These are phyloP conservation scores for Apamea crenata DNA, from an alignment of 2,888 invertebrate species.

Conservation along the genomic window DNA sequence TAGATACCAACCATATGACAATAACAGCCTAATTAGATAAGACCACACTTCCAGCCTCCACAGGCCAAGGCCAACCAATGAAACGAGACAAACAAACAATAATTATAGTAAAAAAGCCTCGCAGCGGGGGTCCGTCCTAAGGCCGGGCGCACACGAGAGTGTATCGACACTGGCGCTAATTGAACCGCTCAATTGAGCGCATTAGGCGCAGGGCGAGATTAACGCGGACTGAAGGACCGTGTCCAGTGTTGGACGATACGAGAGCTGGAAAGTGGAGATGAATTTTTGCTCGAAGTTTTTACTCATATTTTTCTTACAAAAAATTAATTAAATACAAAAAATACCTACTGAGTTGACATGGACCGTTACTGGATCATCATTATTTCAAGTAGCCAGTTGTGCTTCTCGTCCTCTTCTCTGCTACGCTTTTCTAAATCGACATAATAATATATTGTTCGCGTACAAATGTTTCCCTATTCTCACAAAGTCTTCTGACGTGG, in stretches of 20 bases:
- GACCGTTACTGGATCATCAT: neutral
- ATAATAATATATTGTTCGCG: no score
- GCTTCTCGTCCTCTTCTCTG: neutral
- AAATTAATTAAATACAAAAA: no score
- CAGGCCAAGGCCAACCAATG: slow-evolving; percentile 47
- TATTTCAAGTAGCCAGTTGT: neutral
- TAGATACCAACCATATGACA: slow-evolving; percentile 1
- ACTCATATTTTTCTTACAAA: no score
- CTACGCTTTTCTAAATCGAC: neutral
- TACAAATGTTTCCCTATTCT: no score
- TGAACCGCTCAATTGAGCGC: slow-evolving; percentile 76
- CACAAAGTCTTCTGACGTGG: no score
- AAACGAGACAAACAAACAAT: slow-evolving; percentile 72
- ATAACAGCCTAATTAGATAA: slow-evolving; percentile 32
- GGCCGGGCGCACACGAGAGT: slow-evolving; percentile 45
- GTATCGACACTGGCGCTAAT: slow-evolving; percentile 74
- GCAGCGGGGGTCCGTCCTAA: slow-evolving; percentile 68
- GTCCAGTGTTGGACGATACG: slow-evolving; percentile 59
- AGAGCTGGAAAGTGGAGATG: neutral
- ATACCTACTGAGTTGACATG: no score
- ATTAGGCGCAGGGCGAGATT: slow-evolving; percentile 69
- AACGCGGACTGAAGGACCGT: slow-evolving; percentile 55
- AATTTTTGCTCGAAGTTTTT: no score
- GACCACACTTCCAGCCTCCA: slow-evolving; percentile 11
- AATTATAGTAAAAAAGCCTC: slow-evolving; percentile 68